Evolutionary conservation across 2,113 vertebrate species (phyloP), one percentile per base, ranked within the genome.

Genomic region (Egretta garzetta): DNA sequence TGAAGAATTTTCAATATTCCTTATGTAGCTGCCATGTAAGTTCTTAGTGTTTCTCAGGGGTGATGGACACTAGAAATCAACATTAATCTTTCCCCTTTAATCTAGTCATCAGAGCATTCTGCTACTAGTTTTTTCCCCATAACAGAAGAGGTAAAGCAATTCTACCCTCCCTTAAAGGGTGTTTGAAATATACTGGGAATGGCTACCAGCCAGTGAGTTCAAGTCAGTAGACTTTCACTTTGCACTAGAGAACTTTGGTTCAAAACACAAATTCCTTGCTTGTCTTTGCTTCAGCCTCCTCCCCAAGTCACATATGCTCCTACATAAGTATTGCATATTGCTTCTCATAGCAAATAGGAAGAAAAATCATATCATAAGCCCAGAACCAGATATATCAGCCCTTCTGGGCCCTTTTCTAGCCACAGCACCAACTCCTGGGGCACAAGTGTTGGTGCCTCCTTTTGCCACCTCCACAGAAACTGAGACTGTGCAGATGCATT

Each of bases 61-160:
- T 60, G 35, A 96, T 73, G 63, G 35, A 43, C 80, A 75, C 10
- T 9, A 91, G 80, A 93, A 88, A 90, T 50, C 87, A 88, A 41
- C 66, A 92, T 95, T 92, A 96, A 86, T 81, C 67, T 97, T 95
- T 55, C 28, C 23, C 24, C 47, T 97, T 90, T 93, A 97, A 93
- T 82, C 39, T 80, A 93, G 35, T 92, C 55, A 84, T 73, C 62
- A 93, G 50, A 96, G 22, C 17, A 43, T 26, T 64, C 37, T 71
- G 28, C 41, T 93, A 75, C 80, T 81, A 92, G 86, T 35, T 7
- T 85, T 43, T 35, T 1, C 9, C 27, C 63, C 14, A 11, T 74
- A 85, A 86, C 66, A 17, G 76, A 96, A 79, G 30, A 67, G 30
- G 30, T 87, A 87, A 96, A 81, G 23, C 7, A 90, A 55, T 77